Percentiles rank a stretch among this genome's conserved stretches.
Evolutionary conservation across 2,797 vertebrate species (phyloP).

Genomic region (Leptatherina wallacei): DNA sequence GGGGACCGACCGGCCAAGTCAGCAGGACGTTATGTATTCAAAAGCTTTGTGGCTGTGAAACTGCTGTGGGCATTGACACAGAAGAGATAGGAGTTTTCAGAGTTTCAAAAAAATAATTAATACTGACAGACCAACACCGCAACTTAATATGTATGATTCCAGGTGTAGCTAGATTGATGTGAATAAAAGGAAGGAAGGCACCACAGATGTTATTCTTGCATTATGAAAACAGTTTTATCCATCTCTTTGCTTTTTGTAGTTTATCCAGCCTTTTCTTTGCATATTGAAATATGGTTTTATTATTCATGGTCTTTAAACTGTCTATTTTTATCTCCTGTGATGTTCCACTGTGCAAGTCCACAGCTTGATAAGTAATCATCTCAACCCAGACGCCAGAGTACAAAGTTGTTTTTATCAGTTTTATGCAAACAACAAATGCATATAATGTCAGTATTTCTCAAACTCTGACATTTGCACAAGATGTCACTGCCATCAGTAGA

Average conservation of each 20-base stretch:
- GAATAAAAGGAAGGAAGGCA: not conserved
- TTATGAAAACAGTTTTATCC: not conserved
- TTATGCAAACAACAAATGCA: not conserved
- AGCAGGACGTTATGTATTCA: conserved; percentile 34
- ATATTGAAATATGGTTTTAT: not conserved
- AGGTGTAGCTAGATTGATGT: not conserved
- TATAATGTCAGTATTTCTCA: not conserved
- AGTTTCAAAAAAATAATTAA: conserved; percentile 7
- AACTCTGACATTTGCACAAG: not conserved
- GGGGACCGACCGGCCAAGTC: conserved; percentile 33
- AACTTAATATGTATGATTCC: not conserved
- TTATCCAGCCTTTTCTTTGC: not conserved
- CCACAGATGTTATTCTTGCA: not conserved
- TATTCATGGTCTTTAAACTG: not conserved
- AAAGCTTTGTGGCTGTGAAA: conserved; percentile 25
- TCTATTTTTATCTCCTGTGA: not conserved
- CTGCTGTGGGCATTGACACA: conserved; percentile 8
- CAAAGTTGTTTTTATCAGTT: not conserved
- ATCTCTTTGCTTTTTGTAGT: not conserved
- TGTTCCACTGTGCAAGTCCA: not conserved
- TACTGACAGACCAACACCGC: not conserved
- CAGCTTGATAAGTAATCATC: not conserved
- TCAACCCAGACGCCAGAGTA: not conserved
- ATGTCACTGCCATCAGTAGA: not conserved
- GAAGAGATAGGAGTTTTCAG: not conserved